These are phyloP conservation scores for Neodiprion lecontei DNA, from an alignment of 1,140 invertebrate genomes.

Conservation along the genomic window DNA sequence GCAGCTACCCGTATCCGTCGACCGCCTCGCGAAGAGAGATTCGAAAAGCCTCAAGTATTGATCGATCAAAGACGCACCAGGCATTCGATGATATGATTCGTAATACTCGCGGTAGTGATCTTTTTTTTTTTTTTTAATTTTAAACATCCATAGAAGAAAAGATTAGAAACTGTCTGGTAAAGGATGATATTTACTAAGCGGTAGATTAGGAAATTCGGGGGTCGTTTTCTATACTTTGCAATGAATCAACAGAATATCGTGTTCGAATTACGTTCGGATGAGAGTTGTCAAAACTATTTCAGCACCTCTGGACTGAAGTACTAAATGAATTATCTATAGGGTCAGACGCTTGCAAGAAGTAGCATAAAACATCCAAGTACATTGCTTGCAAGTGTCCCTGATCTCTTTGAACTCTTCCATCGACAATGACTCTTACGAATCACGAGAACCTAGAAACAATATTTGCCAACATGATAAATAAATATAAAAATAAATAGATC, in stretches of 20 bases:
- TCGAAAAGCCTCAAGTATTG: not conserved
- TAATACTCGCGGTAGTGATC: no score
- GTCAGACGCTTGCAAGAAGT: not conserved
- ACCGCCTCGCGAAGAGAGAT: not conserved
- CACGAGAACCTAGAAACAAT: not conserved
- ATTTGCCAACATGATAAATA: not conserved
- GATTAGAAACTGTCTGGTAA: not conserved
- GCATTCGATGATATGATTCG: no score
- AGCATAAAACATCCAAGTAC: not conserved
- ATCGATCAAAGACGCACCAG: not conserved
- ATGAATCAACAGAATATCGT: no score
- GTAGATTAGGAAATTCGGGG: no score
- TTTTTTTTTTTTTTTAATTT: no score
- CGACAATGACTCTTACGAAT: not conserved
- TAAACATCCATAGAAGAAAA: not conserved
- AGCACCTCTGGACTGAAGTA: not conserved
- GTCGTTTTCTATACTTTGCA: no score
- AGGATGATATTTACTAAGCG: no score
- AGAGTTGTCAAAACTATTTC: no score
- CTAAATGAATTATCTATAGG: not conserved
- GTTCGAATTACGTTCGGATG: no score
- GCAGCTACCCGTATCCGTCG: not conserved
- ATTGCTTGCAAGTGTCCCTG: not conserved
- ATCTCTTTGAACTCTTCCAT: not conserved
- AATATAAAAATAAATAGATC: no score